Percentiles rank a stretch among this genome's conserved stretches.
Conservation (phyloP, 2,888 invertebrate genomes). For the Drosophila hamatofila region DNA sequence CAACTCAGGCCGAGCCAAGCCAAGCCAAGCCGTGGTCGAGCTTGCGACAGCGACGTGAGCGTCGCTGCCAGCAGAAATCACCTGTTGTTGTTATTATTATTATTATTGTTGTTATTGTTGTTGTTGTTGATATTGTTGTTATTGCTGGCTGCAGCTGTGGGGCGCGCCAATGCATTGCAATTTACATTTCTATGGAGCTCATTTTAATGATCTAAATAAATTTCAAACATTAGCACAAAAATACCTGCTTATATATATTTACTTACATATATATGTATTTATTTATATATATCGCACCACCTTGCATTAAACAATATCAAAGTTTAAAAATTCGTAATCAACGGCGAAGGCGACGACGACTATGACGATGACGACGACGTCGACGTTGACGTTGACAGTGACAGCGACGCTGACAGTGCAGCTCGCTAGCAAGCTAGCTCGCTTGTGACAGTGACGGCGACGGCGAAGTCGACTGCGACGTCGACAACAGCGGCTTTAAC, state of each 20-base stretch:
- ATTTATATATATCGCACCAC: slow-evolving; percentile 14
- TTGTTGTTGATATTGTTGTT: slow-evolving; percentile 53
- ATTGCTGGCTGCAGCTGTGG: slow-evolving; percentile 4
- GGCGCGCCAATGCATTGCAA: slow-evolving; percentile 37
- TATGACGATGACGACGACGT: neutral
- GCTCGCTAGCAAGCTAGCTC: slow-evolving; percentile 18
- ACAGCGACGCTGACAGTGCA: slow-evolving; percentile 18
- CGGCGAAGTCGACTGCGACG: slow-evolving; percentile 5
- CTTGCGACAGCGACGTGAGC: slow-evolving; percentile 51
- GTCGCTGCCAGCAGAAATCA: slow-evolving; percentile 45
- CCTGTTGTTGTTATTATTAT: slow-evolving; percentile 58
- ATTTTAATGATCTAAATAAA: slow-evolving; percentile 41
- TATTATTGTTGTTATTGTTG: no score
- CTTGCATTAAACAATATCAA: slow-evolving; percentile 57
- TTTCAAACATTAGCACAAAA: slow-evolving; percentile 34
- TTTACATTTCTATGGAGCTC: slow-evolving; percentile 43
- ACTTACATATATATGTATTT: neutral
- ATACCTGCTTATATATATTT: slow-evolving; percentile 10
- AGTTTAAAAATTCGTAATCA: slow-evolving; percentile 67
- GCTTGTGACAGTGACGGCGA: slow-evolving; percentile 20
- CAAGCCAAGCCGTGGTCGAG: slow-evolving; percentile 22
- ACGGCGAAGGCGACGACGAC: slow-evolving; percentile 18
- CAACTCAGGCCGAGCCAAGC: slow-evolving; percentile 15
- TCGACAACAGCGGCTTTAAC: slow-evolving; percentile 35
- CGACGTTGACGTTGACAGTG: neutral